These are phyloP conservation scores for Thunnus maccoyii DNA, from an alignment of 2,113 vertebrate genomes.

Conservation along the genomic window DNA sequence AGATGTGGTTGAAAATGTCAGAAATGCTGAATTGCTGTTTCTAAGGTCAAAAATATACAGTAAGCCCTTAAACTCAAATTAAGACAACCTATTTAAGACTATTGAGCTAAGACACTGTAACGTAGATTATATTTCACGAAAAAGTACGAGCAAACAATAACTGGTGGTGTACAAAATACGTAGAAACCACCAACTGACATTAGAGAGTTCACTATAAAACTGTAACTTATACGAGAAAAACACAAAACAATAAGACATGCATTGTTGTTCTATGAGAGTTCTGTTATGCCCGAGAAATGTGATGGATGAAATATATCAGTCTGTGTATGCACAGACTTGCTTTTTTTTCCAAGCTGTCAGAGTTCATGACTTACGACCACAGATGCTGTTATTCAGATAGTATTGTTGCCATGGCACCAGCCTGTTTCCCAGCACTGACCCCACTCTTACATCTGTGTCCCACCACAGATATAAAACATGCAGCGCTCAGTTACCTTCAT, in stretches of 20 bases:
- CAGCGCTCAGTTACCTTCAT: constrained; percentile 9
- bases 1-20: too few relatives aligned
- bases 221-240: neutral
- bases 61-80: too few relatives aligned
- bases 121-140: too few relatives aligned
- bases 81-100: too few relatives aligned
- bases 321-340: neutral
- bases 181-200: neutral
- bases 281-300: neutral
- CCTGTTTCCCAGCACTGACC: constrained; percentile 38
- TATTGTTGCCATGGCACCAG: constrained; percentile 55
- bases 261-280: neutral
- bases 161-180: too few relatives aligned
- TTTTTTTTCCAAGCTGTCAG: constrained; percentile 30
- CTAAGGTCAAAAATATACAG: too few relatives aligned
- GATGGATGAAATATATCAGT: constrained; percentile 9
- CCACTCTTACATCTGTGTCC: constrained; percentile 14
- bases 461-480: constrained; percentile 19
- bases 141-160: too few relatives aligned
- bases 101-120: too few relatives aligned
- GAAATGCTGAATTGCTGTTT: too few relatives aligned
- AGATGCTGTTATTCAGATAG: constrained; percentile 22
- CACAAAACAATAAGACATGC: neutral
- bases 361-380: constrained; percentile 28
- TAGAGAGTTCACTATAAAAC: neutral